phyloP scores from a whole-genome alignment of 1,140 invertebrate genomes.

The Charaxes varanes region DNA sequence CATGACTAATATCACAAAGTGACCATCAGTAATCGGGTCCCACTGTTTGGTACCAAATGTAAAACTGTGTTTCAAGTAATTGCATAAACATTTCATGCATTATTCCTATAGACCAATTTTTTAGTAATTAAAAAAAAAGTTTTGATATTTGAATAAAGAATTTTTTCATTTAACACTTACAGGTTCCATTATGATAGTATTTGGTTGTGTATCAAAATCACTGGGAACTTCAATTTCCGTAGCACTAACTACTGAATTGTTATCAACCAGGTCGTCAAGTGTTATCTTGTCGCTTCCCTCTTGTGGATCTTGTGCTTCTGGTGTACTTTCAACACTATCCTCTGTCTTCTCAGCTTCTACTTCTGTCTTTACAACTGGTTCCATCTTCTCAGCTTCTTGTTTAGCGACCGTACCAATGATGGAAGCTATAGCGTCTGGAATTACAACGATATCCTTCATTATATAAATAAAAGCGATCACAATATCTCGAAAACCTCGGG shows the following conservation, averaged over 20 bases:
- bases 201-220: neutral
- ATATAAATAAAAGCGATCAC: neutral
- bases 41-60: too few species aligned
- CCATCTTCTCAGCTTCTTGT: constrained; percentile 15
- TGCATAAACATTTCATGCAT: too few species aligned
- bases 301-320: neutral
- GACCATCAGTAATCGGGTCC: too few species aligned
- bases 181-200: neutral
- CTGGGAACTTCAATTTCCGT: constrained; percentile 1
- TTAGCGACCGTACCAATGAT: constrained; percentile 47
- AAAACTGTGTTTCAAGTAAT: too few species aligned
- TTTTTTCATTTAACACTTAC: constrained; percentile 13
- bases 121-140: too few species aligned
- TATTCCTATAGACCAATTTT: too few species aligned
- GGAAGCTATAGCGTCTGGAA: constrained; percentile 52
- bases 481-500: neutral
- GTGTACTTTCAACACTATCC: neutral
- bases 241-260: constrained; percentile 1
- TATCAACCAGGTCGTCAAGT: constrained; percentile 9
- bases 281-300: constrained; percentile 13
- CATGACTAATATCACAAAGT: too few species aligned
- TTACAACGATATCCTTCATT: neutral
- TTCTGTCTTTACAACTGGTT: constrained; percentile 6
- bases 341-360: neutral
- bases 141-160: too few species aligned